Evolutionary conservation across 2,797 vertebrate species (phyloP).

Genomic region (Chloroceryle inda): DNA sequence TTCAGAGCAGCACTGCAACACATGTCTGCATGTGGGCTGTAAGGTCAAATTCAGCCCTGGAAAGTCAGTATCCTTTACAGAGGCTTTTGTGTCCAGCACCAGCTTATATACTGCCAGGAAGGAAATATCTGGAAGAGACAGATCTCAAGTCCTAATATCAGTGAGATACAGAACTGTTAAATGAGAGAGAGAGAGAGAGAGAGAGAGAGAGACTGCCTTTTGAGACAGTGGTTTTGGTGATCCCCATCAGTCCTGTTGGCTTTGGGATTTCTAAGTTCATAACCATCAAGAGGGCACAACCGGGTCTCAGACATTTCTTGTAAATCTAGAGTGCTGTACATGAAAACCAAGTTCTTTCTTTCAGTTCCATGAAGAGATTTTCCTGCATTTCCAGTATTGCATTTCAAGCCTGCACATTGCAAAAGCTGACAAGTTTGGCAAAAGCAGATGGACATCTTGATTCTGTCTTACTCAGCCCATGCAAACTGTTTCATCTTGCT

Average conservation of each 20-base stretch:
- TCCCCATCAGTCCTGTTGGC: not conserved
- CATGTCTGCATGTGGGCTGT: accelerated
- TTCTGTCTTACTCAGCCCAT: not conserved
- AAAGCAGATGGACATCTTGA: not conserved
- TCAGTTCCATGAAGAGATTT: not conserved
- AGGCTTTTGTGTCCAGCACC: not conserved
- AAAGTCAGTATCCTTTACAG: not conserved
- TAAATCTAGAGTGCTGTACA: not conserved
- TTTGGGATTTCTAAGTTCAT: not conserved
- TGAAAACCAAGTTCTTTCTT: not conserved
- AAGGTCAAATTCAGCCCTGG: not conserved
- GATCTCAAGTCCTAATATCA: not conserved
- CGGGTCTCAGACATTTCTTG: not conserved
- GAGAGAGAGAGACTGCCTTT: not conserved
- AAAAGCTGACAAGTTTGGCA: not conserved
- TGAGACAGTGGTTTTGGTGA: not conserved
- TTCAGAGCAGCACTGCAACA: not conserved
- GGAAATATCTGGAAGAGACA: not conserved
- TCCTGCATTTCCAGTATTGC: not conserved
- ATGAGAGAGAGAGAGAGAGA: not conserved
- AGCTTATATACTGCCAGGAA: not conserved
- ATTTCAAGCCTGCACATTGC: not conserved
- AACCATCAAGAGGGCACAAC: not conserved
- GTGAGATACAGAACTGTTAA: not conserved
- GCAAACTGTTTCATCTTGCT: not conserved